Evolutionary conservation across 2,113 vertebrate genomes (phyloP).

Genomic region (Verasper variegatus): DNA sequence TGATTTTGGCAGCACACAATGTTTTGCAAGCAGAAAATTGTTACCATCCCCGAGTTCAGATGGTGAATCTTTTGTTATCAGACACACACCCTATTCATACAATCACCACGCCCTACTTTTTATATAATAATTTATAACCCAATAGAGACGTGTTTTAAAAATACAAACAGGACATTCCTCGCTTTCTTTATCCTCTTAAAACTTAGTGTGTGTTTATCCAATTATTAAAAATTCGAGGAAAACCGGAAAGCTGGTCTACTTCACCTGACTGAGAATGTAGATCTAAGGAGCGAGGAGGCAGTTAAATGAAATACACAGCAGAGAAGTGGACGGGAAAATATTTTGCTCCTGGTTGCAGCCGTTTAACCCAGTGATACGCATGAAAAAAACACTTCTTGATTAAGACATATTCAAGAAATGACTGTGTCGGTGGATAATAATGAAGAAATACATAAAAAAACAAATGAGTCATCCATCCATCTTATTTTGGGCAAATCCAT

Average conservation of each 20-base stretch:
- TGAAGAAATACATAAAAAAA: background rate
- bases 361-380: too few species aligned
- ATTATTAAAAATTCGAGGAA: background rate
- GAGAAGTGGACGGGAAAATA: background rate
- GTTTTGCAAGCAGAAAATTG: conserved; percentile 63
- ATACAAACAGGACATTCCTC: background rate
- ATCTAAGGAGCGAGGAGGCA: background rate
- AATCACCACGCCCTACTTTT: background rate
- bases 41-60: conserved; percentile 51
- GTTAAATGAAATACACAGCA: conserved; percentile 22
- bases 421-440: too few species aligned
- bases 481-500: background rate
- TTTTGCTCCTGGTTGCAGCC: background rate
- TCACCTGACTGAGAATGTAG: background rate
- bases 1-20: conserved; percentile 51
- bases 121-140: background rate
- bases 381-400: too few species aligned
- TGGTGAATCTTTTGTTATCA: conserved; percentile 44
- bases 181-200: background rate
- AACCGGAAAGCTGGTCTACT: background rate
- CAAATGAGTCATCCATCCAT: conserved; percentile 41
- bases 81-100: conserved; percentile 27
- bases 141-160: background rate
- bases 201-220: background rate
- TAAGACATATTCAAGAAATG: too few species aligned